Percentiles rank a stretch among this genome's conserved stretches.
phyloP scores from a whole-genome alignment of 2,888 invertebrate species.

The Scaptomyza parva region DNA sequence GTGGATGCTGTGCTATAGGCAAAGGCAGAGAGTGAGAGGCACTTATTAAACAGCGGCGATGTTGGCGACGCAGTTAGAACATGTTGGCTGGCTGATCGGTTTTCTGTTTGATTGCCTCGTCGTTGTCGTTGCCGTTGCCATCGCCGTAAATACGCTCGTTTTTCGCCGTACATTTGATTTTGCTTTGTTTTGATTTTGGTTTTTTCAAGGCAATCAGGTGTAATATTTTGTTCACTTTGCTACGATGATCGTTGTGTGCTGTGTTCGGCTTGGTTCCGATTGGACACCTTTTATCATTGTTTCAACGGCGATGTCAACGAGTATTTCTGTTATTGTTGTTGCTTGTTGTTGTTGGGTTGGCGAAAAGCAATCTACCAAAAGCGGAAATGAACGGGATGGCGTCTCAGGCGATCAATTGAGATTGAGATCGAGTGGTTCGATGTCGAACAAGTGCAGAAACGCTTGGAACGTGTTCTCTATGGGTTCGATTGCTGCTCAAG shows the following conservation, averaged over 20 bases:
- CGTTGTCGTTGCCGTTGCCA: conserved; percentile 14
- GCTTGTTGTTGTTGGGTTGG: conserved; percentile 29
- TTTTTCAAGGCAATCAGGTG: conserved; percentile 80
- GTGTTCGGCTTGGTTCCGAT: conserved; percentile 64
- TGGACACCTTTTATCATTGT: conserved; percentile 66
- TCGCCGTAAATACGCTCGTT: conserved; percentile 54
- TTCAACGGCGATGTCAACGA: conserved; percentile 39
- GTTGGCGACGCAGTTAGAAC: conserved; percentile 67
- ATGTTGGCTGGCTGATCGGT: conserved; percentile 69
- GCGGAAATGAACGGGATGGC: conserved; percentile 72
- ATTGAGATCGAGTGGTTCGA: conserved; percentile 56
- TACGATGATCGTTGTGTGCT: conserved; percentile 33
- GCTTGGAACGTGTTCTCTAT: conserved; percentile 58
- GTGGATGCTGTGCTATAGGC: conserved; percentile 35
- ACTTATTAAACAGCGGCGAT: conserved; percentile 35
- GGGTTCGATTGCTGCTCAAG: conserved; percentile 44
- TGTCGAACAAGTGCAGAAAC: conserved; percentile 68
- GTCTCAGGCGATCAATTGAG: conserved; percentile 32
- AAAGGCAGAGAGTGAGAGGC: conserved; percentile 24
- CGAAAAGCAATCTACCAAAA: conserved; percentile 59
- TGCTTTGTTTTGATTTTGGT: conserved; percentile 68
- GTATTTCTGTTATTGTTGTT: conserved; percentile 37
- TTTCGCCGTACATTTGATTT: conserved; percentile 64
- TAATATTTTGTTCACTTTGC: conserved; percentile 59
- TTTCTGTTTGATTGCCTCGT: conserved; percentile 60